Evolutionary conservation across 2,888 invertebrate genomes (phyloP).

Genomic region (Phytoseiulus persimilis): DNA sequence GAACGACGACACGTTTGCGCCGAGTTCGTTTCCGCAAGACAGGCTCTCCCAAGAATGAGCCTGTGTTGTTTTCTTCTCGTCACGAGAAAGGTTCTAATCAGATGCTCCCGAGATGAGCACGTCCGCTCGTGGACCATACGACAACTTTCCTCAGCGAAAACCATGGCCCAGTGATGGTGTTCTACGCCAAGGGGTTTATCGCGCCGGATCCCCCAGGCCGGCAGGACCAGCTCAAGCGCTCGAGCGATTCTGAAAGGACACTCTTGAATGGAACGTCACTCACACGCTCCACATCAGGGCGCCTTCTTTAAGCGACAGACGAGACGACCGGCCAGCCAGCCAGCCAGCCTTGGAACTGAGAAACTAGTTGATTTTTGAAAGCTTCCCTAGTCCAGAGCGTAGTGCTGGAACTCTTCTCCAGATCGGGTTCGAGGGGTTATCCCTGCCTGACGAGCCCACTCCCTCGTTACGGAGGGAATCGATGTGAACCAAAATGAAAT

Average conservation of each 20-base stretch:
- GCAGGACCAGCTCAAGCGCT: no score
- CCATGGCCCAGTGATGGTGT: background rate
- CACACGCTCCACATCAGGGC: no score
- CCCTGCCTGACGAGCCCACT: no score
- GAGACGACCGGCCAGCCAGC: no score
- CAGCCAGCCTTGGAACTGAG: no score
- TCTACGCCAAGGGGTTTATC: background rate
- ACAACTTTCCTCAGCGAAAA: background rate
- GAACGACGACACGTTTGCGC: background rate
- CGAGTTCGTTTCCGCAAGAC: background rate
- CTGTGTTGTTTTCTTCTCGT: background rate
- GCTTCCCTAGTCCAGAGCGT: background rate
- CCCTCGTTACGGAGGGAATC: no score
- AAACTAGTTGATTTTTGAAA: background rate
- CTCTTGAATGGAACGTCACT: no score
- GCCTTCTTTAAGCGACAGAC: no score
- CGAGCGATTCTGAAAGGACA: no score
- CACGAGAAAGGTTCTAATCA: background rate
- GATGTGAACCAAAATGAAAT: no score
- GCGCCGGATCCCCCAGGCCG: background rate
- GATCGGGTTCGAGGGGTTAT: no score
- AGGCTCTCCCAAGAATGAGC: background rate
- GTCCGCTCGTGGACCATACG: background rate
- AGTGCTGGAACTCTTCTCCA: no score
- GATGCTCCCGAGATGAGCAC: background rate